These are phyloP conservation scores for Zosterops pallidus DNA, from an alignment of 2,113 vertebrate species.

Conservation along the genomic window DNA sequence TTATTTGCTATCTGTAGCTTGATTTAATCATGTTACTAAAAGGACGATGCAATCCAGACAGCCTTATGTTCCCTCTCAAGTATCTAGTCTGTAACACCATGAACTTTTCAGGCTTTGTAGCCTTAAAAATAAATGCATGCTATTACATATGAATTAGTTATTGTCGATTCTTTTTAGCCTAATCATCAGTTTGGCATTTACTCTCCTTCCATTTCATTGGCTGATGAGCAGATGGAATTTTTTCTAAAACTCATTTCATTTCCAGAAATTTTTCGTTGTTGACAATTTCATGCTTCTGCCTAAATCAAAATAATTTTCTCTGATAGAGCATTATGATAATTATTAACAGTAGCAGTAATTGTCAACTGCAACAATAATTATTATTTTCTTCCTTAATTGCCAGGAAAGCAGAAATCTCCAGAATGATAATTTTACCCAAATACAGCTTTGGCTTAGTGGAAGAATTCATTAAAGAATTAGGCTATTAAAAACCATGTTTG, in stretches of 20 bases:
- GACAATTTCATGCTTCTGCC: constrained; percentile 1
- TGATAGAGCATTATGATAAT: constrained; percentile 22
- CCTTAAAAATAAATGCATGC: constrained; percentile 32
- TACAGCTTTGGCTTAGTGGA: not conserved
- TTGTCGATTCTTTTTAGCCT: constrained; percentile 25
- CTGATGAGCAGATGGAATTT: not conserved
- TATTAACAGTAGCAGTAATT: constrained; percentile 33
- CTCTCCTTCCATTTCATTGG: not conserved
- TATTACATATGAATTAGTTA: constrained; percentile 31
- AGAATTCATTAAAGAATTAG: not conserved
- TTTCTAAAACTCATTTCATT: constrained; percentile 19
- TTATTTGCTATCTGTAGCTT: constrained; percentile 47
- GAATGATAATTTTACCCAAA: not conserved
- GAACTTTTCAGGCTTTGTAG: constrained; percentile 9
- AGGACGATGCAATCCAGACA: not conserved
- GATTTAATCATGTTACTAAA: constrained; percentile 48
- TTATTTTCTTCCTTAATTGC: not conserved
- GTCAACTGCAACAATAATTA: constrained; percentile 16
- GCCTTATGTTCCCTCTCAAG: constrained; percentile 25
- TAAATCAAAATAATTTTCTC: constrained; percentile 36
- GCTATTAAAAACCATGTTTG: not conserved
- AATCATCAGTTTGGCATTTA: constrained; percentile 9
- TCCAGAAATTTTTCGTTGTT: constrained; percentile 3
- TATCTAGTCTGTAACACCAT: not conserved
- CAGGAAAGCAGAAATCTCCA: constrained; percentile 11